Evolutionary conservation across 2,797 vertebrate species (phyloP), one percentile per base, ranked within the genome.

Genomic region (Alfaro cultratus): DNA sequence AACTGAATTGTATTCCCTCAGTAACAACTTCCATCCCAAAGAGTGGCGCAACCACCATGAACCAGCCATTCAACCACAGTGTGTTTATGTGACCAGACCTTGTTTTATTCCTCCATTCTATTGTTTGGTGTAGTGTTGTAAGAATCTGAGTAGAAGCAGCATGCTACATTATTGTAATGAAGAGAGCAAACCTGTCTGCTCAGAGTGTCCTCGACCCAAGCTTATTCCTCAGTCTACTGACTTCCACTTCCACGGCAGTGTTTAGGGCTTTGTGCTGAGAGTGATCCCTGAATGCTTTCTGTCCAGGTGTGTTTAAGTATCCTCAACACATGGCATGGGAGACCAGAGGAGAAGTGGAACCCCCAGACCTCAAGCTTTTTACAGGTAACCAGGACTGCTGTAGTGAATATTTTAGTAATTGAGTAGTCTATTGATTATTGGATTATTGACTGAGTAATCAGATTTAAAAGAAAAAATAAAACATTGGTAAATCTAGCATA

Each of bases 301-400:
- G 15, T 12, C 78, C 87, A 99, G 98, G 98, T 99, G 81, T 99
- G 99, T 96, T 98, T 99, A 98, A 99, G 99, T 90, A 99, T 99
- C 92, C 96, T 99, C 75, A 99, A 99, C 94, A 99, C 99, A 0
- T 99, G 99, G 99, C 99, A 99, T 31, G 99, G 99, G 77, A 97
- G 99, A 92, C 99, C 99, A 31, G 99, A 99, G 95, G 99, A 99
- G 92, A 99, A 99, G 68, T 99, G 99, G 99, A 99, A 99, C 94
- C 98, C 99, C 12, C 99, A 99, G 86, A 99, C 99, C 84, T 99
- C 99, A 88, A 99, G 99, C 94, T 99, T 99, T 95, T 95, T 99
- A 94, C 99, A 99, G 96, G 99, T 98, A 91, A 96, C 96, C 2
- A 53, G 51, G 51, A 11, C 51, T 53, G 9, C 9, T 53, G 23